Base-by-base conservation (phyloP, 1,140 invertebrate species). In the Drosophila arawakana region DNA sequence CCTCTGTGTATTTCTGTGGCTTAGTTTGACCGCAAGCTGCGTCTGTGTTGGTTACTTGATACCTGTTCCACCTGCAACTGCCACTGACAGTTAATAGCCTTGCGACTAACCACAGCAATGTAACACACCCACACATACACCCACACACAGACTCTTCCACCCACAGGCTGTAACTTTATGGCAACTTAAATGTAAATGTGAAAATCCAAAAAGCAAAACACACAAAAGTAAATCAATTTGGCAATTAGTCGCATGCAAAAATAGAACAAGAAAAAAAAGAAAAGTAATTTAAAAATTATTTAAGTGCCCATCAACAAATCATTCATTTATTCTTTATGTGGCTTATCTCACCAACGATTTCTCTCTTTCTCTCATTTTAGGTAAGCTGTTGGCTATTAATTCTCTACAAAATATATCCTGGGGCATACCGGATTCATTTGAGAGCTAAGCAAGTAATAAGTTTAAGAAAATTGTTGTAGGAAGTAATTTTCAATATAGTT, bases 71-170 rank as follows among this genome's bases (percentile, higher is more conserved):
- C 60, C 60, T 57, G 59, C 50, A 34, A 63, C 82, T 82, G 79
- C 82, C 72, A 57, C 67, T 81, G 82, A 79, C 82, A 86, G 78
- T 81, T 81, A 81, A 81, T 78, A 73, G 75, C 79, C 68, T 43
- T 63, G 18, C n/a, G 37, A 61, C 18, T 49, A 52, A 50, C 55
- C 63, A 35, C 67, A 69, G 57, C 65, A 47, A 69, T 68, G 55
- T 67, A 39, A 60, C 49, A 59, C 34, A 58, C 13, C 37, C 10
- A 50, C 18, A 54, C 25, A 46, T 47, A 43, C 13, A 13, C 49
- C 47, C 44, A 60, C 50, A 72, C 43, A 30, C 34, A 50, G 7
- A 18, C 15, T 43, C 47, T 10, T 21, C 41, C 21, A 50, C 57
- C 15, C n/a, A n/a, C 49, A 55, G 37, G 15, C 37, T 44, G 58